Evolutionary conservation across 2,797 vertebrate genomes (phyloP).

Genomic region (Heterohyrax brucei): DNA sequence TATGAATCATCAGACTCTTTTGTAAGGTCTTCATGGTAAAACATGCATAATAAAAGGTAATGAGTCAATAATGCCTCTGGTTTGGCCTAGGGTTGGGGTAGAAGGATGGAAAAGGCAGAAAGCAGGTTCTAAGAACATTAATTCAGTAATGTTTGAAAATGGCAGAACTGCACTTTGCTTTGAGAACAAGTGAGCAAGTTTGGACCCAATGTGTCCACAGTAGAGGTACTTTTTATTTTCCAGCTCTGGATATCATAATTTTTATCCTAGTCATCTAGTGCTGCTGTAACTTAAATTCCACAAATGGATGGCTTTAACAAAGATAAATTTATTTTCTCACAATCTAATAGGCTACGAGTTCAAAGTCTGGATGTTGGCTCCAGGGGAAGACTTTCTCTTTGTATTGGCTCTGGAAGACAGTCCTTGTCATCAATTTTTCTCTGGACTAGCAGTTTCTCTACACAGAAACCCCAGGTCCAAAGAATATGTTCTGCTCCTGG

Average conservation of each 20-base stretch:
- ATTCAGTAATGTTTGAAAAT: slow-evolving; percentile 8
- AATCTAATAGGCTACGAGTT: too few relatives aligned
- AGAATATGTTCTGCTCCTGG: too few relatives aligned
- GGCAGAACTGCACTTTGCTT: background rate
- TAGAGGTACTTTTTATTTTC: background rate
- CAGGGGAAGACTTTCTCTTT: too few relatives aligned
- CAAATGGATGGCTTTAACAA: too few relatives aligned
- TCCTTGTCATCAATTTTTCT: too few relatives aligned
- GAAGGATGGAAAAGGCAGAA: background rate
- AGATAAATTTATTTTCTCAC: too few relatives aligned
- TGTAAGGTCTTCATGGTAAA: background rate
- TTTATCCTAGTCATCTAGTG: too few relatives aligned
- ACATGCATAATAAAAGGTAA: background rate
- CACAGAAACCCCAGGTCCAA: too few relatives aligned
- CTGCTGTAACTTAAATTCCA: too few relatives aligned
- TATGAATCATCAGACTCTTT: background rate
- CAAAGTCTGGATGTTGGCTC: too few relatives aligned
- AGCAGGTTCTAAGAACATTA: slow-evolving; percentile 25
- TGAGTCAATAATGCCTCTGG: background rate
- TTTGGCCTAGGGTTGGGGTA: background rate
- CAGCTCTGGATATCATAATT: background rate
- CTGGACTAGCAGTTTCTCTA: too few relatives aligned
- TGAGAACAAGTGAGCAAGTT: background rate
- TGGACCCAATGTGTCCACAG: background rate
- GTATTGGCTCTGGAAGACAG: too few relatives aligned